phyloP scores from a whole-genome alignment of 30 jellyfish, hydroid and myxozoan genomes.

The Nemopilema nomurai region DNA sequence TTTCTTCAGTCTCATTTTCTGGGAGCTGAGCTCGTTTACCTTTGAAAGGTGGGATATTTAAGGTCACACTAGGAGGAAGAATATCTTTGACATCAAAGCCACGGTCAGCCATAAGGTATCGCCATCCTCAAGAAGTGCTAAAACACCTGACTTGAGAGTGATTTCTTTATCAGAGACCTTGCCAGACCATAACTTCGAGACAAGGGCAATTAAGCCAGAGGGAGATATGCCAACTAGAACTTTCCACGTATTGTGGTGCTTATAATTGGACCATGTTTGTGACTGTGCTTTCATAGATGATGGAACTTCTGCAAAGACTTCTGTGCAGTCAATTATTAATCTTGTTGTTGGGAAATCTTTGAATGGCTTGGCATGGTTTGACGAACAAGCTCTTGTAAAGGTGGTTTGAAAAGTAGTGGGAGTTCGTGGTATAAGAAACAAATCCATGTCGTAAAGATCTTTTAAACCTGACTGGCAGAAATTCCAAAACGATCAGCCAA shows the following conservation, averaged over 20 bases:
- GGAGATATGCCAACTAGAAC: slow-evolving; percentile 31
- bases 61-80: slow-evolving; percentile 37
- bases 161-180: slow-evolving; percentile 18
- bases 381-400: background rate
- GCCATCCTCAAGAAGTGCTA: slow-evolving; percentile 13
- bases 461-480: slow-evolving; percentile 18
- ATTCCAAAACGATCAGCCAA: slow-evolving; percentile 26
- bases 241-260: slow-evolving; percentile 10
- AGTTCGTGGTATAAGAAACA: slow-evolving; percentile 2
- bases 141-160: slow-evolving; percentile 6
- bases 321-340: slow-evolving; percentile 33
- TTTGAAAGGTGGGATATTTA: slow-evolving; percentile 42
- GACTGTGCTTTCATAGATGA: slow-evolving; percentile 3
- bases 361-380: background rate
- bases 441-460: slow-evolving; percentile 18
- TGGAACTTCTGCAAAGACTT: slow-evolving; percentile 12
- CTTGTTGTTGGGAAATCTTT: slow-evolving; percentile 12
- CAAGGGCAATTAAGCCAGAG: slow-evolving; percentile 5
- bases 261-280: slow-evolving; percentile 18
- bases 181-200: slow-evolving; percentile 11
- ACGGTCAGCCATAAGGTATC: slow-evolving; percentile 20
- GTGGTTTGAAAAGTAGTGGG: slow-evolving; percentile 9
- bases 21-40: slow-evolving; percentile 1
- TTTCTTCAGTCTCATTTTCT: slow-evolving; percentile 25
- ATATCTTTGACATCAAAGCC: slow-evolving; percentile 6